These are phyloP conservation scores for Drosophila mayri DNA, from an alignment of 1,140 invertebrate species.

Conservation along the genomic window DNA sequence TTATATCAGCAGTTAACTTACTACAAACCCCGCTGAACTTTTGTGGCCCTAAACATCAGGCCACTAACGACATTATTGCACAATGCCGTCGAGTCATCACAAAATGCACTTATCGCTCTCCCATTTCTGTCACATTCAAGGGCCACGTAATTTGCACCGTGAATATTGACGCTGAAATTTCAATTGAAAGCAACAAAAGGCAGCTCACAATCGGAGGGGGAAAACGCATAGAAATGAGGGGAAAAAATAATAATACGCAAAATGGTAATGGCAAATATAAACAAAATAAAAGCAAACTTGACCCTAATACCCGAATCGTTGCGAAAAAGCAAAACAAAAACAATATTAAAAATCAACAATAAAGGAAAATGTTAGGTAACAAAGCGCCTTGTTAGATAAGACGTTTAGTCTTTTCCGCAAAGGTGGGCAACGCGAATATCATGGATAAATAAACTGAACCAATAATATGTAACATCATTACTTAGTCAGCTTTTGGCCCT, in stretches of 20 bases:
- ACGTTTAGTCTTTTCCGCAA: slow-evolving; percentile 43
- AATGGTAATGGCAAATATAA: slow-evolving; percentile 52
- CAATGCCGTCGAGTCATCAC: slow-evolving; percentile 58
- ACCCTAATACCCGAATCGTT: slow-evolving; percentile 58
- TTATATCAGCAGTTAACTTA: slow-evolving; percentile 18
- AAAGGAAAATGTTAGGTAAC: slow-evolving; percentile 45
- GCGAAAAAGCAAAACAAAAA: slow-evolving; percentile 28
- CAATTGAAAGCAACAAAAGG: slow-evolving; percentile 56
- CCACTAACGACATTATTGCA: slow-evolving; percentile 26
- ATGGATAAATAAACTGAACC: slow-evolving; percentile 54
- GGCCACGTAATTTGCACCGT: slow-evolving; percentile 73
- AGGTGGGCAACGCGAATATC: slow-evolving; percentile 45
- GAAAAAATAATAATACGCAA: slow-evolving; percentile 38
- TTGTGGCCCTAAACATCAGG: slow-evolving; percentile 7
- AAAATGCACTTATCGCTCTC: slow-evolving; percentile 52
- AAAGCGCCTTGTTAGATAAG: slow-evolving; percentile 57
- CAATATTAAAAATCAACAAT: slow-evolving; percentile 12
- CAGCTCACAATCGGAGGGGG: slow-evolving; percentile 6
- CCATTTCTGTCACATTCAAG: slow-evolving; percentile 64
- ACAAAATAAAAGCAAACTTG: slow-evolving; percentile 62
- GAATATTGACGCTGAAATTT: slow-evolving; percentile 66
- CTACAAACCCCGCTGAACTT: neutral
- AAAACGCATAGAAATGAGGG: slow-evolving; percentile 37
- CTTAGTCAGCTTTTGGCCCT: neutral
- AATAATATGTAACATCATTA: slow-evolving; percentile 59